These are phyloP conservation scores for Pogonus chalceus DNA, from an alignment of 1,140 invertebrate genomes.

Conservation along the genomic window DNA sequence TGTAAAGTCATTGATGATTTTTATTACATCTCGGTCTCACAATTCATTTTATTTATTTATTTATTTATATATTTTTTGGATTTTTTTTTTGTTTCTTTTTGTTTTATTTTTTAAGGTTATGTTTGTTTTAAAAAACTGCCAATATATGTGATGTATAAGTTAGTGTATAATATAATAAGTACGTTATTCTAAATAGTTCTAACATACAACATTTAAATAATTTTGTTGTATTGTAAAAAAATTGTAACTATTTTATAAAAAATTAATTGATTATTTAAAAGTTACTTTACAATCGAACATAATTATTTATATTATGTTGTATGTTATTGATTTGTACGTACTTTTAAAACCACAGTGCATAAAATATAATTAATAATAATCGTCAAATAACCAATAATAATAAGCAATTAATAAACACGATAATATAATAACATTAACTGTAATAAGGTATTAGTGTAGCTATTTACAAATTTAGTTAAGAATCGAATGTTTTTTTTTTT, in stretches of 20 bases:
- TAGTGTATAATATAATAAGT: not conserved
- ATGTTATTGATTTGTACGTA: too few species aligned
- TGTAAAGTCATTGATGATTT: not conserved
- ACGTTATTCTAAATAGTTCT: too few species aligned
- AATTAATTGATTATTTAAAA: too few species aligned
- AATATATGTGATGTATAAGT: not conserved
- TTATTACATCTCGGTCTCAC: too few species aligned
- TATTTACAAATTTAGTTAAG: conserved; percentile 5
- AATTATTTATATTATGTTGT: too few species aligned
- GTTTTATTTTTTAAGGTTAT: not conserved
- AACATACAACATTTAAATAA: too few species aligned
- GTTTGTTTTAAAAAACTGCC: not conserved
- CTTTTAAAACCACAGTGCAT: not conserved
- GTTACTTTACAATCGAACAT: too few species aligned
- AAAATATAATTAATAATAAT: not conserved
- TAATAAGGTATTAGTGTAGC: not conserved
- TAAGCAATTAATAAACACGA: conserved; percentile 7
- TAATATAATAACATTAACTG: not conserved
- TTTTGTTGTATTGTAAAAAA: too few species aligned
- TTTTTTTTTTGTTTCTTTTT: not conserved
- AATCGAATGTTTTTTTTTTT: too few species aligned
- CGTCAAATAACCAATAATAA: not conserved
- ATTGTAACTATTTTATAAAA: too few species aligned
- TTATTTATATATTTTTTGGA: not conserved
- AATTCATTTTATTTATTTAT: not conserved